Evolutionary conservation across 2,113 vertebrate genomes (phyloP), one percentile per base, ranked within the genome.

Genomic region (Chaenocephalus aceratus): DNA sequence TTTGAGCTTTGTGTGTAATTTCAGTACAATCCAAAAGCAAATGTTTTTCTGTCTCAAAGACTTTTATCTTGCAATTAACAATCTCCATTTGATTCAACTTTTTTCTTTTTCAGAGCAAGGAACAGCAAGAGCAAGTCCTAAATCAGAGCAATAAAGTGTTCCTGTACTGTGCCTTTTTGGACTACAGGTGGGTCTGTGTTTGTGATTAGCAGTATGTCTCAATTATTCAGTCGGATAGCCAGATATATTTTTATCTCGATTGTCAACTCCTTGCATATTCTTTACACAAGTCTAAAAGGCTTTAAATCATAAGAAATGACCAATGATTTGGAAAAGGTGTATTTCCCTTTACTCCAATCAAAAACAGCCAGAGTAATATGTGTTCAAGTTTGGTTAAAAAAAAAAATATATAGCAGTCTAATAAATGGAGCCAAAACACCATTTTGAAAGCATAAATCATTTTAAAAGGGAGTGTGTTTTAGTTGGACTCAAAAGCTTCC

Each of bases 91-190:
- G 61, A 11, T 70, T 64, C 51, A 0, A 9, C 5, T 52, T 76
- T 49, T 78, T 87, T 77, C 76, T 88, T 78, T 92, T 93, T 75
- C 95, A 99, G 98, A 96, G 87, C 0, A 86, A 78, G 67, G 94
- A 93, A 26, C 98, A 98, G 59, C 94, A 95, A 71, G 88, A 78
- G 1, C 94, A 95, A 81, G 94, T 95, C 8, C 57, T 92, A 13
- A 98, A 97, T 34, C 83, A 93, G 72, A 97, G 95, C 88, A 97
- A 96, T 86, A 93, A 87, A 74, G 92, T 97, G 68, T 94, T 96
- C 82, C 94, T 98, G 18, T 98, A 98, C 92, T 99, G 98, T 1
- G 97, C 96, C 23, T 99, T 98, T 89, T 91, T 99, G 93, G 96
- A 99, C 89, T 98, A 97, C 67, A 98, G 97, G 98, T 99, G 94